Conservation (phyloP, 2,797 vertebrate genomes). For the Scarus forsteni region DNA sequence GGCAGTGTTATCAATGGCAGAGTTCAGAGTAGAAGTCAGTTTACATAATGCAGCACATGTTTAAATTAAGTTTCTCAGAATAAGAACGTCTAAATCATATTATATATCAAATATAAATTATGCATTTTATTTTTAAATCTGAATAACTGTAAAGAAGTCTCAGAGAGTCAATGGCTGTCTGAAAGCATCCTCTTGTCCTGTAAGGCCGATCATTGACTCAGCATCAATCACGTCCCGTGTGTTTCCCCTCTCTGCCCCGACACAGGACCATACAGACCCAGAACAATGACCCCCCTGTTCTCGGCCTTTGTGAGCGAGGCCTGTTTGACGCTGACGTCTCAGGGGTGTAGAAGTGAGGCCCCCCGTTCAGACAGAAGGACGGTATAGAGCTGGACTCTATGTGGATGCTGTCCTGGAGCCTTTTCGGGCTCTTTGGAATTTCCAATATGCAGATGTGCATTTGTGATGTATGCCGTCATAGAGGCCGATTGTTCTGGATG, state of each 20-base stretch:
- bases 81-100: no score
- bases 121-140: no score
- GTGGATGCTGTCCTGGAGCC: neutral
- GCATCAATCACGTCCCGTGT: neutral
- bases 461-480: neutral
- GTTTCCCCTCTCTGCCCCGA: neutral
- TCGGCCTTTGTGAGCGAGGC: constrained; percentile 7
- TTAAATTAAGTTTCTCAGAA: no score
- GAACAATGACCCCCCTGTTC: constrained; percentile 50
- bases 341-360: constrained; percentile 32
- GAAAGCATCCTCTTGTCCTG: neutral
- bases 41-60: no score
- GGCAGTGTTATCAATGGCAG: no score
- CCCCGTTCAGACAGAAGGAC: constrained; percentile 20
- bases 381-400: constrained; percentile 1
- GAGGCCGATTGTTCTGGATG: neutral
- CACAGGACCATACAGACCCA: neutral
- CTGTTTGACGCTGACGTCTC: constrained; percentile 11
- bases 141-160: no score
- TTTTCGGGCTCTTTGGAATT: neutral
- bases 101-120: no score
- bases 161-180: neutral
- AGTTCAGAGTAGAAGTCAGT: no score
- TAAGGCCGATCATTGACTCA: neutral
- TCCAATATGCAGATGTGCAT: constrained; percentile 7